These are phyloP conservation scores for Pherbina coryleti DNA, from an alignment of 2,888 invertebrate genomes.

Conservation along the genomic window DNA sequence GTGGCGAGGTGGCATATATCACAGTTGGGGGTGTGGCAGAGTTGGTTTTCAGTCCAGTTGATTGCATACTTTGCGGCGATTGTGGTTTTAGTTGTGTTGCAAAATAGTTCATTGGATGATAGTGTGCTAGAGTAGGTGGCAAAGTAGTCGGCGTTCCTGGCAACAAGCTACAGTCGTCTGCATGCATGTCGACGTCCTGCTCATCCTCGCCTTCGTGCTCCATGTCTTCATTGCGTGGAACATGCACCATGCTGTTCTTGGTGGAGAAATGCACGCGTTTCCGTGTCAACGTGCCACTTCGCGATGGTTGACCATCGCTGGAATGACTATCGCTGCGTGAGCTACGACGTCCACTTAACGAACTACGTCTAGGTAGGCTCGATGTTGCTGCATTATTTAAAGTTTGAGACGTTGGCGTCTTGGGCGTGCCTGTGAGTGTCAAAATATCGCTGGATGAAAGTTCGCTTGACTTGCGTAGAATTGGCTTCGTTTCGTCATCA, in stretches of 20 bases:
- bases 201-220: constrained; percentile 51
- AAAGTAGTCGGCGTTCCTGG: constrained; percentile 36
- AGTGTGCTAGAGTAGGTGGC: constrained; percentile 41
- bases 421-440: background rate
- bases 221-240: constrained; percentile 64
- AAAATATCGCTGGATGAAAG: constrained; percentile 36
- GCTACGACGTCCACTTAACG: constrained; percentile 58
- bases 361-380: constrained; percentile 58
- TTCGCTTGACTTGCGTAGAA: constrained; percentile 53
- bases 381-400: constrained; percentile 35
- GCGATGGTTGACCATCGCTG: constrained; percentile 48
- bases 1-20: constrained; percentile 37
- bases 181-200: constrained; percentile 40
- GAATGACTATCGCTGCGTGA: constrained; percentile 50
- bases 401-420: constrained; percentile 33
- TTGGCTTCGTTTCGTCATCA: background rate
- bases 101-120: constrained; percentile 49
- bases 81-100: constrained; percentile 10
- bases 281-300: constrained; percentile 56
- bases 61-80: background rate
- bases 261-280: constrained; percentile 77
- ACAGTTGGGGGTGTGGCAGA: constrained; percentile 17
- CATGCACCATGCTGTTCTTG: constrained; percentile 73
- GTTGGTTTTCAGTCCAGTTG: background rate
- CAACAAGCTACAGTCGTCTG: constrained; percentile 46